A percentile compares a stretch with the other conserved stretches of the same genome.
phyloP scores from a whole-genome alignment of 2,113 vertebrate species.

The Pelvicachromis taeniatus region DNA sequence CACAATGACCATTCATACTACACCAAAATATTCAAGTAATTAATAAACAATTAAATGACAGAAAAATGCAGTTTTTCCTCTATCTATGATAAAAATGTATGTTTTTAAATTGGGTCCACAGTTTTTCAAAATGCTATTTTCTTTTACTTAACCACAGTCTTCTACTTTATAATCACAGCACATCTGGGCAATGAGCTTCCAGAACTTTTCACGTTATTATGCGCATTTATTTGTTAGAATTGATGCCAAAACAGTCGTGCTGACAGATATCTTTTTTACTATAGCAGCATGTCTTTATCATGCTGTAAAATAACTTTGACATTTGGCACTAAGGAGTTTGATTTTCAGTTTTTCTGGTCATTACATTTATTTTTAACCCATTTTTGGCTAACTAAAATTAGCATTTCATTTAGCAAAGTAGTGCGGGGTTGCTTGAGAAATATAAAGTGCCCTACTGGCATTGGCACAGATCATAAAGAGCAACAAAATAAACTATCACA shows the following conservation, averaged over 20 bases:
- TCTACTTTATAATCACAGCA: background rate
- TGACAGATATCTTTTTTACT: background rate
- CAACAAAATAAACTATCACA: too few relatives aligned
- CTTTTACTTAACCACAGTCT: background rate
- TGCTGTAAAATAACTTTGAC: background rate
- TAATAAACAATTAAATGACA: background rate
- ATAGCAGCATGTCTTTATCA: background rate
- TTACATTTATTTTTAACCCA: background rate
- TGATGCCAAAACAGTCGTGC: background rate
- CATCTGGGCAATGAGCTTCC: background rate
- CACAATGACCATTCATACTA: background rate
- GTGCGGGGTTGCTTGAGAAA: background rate
- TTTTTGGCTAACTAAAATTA: background rate
- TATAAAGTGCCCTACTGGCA: too few relatives aligned
- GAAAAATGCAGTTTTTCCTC: background rate
- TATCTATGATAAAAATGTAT: background rate
- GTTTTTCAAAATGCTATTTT: background rate
- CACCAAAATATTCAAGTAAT: background rate
- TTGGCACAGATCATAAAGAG: too few relatives aligned
- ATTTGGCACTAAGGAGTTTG: background rate
- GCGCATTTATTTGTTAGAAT: background rate
- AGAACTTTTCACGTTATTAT: background rate
- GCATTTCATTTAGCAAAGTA: background rate
- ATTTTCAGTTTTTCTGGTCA: background rate
- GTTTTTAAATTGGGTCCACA: background rate